phyloP scores from a whole-genome alignment of 2,113 vertebrate genomes.

The Pao palembangensis region DNA sequence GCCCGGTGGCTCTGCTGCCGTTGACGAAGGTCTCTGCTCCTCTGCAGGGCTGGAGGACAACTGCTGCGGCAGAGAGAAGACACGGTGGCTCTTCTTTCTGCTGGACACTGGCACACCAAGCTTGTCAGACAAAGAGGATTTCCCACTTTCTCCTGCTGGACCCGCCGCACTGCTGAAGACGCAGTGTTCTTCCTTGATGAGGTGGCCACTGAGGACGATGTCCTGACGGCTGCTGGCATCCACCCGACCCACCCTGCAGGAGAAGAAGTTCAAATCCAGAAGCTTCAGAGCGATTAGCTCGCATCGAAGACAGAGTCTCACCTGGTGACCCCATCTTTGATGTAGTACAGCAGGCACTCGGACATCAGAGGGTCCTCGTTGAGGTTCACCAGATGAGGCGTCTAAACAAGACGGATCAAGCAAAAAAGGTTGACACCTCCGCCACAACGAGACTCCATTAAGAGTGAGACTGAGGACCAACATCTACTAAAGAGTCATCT shows the following conservation, averaged over 20 bases:
- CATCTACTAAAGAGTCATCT: no score
- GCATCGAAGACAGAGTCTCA: slow-evolving; percentile 50
- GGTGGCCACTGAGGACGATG: slow-evolving; percentile 94
- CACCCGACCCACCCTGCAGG: slow-evolving; percentile 87
- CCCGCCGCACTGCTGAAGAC: slow-evolving; percentile 85
- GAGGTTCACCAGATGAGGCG: slow-evolving; percentile 95
- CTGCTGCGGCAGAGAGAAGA: slow-evolving; percentile 62
- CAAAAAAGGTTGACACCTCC: no score
- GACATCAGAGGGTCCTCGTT: slow-evolving; percentile 98
- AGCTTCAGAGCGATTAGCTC: not conserved
- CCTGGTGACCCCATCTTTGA: slow-evolving; percentile 95
- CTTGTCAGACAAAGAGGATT: no score
- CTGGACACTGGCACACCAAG: no score
- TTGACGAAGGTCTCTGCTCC: slow-evolving; percentile 93
- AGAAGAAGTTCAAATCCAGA: slow-evolving; percentile 52
- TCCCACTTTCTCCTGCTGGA: slow-evolving; percentile 82
- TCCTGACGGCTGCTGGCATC: slow-evolving; percentile 90
- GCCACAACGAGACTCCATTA: no score
- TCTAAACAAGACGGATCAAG: no score
- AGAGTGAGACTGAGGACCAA: no score
- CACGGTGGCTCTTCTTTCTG: no score
- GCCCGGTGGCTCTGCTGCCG: no score
- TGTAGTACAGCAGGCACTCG: slow-evolving; percentile 97
- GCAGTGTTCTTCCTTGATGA: slow-evolving; percentile 96
- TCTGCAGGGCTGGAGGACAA: slow-evolving; percentile 92